Evolutionary conservation across 1,140 invertebrate genomes (phyloP).

Genomic region (Papilio aristodemus): DNA sequence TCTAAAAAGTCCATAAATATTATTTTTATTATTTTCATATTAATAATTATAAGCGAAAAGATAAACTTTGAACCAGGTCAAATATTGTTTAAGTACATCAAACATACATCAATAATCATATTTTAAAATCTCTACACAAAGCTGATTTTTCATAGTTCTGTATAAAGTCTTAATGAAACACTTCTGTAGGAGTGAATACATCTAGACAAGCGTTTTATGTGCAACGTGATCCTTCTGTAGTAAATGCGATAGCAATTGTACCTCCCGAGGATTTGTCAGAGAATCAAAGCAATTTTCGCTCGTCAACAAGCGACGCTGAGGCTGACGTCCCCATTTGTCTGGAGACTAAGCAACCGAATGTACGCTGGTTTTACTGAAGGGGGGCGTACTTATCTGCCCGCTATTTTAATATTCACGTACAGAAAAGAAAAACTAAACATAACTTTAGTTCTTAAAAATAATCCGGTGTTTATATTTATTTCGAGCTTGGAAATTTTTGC

Average conservation of each 20-base stretch:
- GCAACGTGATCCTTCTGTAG: slow-evolving; percentile 28
- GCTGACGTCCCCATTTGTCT: slow-evolving; percentile 62
- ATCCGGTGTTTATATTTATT: neutral
- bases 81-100: too few species aligned
- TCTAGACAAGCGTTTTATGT: neutral
- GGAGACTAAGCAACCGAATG: slow-evolving; percentile 47
- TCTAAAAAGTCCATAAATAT: too few species aligned
- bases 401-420: slow-evolving; percentile 30
- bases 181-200: slow-evolving; percentile 1
- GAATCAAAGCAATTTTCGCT: slow-evolving; percentile 62
- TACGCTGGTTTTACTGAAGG: slow-evolving; percentile 45
- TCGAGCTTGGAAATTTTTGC: too few species aligned
- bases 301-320: slow-evolving; percentile 51
- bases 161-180: slow-evolving; percentile 7
- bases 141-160: neutral
- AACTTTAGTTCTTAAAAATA: neutral
- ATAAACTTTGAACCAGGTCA: too few species aligned
- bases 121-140: neutral
- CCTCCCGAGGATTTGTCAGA: slow-evolving; percentile 46
- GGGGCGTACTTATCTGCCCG: slow-evolving; percentile 33
- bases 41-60: too few species aligned
- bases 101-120: too few species aligned
- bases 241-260: slow-evolving; percentile 47
- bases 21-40: too few species aligned
- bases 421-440: neutral